A percentile compares a stretch with the other conserved stretches of the same genome.
These are phyloP conservation scores for Chloroceryle aenea DNA, from an alignment of 2,113 vertebrate genomes.

Conservation along the genomic window DNA sequence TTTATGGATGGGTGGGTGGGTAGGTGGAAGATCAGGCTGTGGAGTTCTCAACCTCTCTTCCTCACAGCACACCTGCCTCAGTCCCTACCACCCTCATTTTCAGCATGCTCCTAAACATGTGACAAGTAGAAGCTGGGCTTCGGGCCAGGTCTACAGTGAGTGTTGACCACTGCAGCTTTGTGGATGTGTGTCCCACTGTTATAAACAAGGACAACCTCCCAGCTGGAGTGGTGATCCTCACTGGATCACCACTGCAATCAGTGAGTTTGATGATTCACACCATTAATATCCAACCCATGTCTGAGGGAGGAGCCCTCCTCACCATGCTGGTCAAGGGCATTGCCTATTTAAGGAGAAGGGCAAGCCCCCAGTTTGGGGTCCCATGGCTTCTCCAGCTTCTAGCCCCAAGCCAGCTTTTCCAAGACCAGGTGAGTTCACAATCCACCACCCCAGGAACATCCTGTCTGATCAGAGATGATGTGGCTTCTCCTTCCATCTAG, in stretches of 20 bases:
- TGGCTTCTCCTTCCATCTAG: neutral
- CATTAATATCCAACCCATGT: neutral
- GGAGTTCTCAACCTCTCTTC: neutral
- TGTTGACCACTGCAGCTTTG: neutral
- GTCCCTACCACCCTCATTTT: neutral
- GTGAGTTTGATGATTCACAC: neutral
- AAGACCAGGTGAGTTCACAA: neutral
- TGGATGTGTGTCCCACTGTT: neutral
- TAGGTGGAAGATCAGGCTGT: neutral
- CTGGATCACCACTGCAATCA: neutral
- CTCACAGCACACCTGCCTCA: neutral
- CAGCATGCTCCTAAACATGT: neutral
- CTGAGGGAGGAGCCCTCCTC: neutral
- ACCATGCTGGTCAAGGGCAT: neutral
- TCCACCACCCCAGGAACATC: neutral
- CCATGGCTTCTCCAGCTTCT: neutral
- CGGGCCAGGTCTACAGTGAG: neutral
- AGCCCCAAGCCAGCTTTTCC: neutral
- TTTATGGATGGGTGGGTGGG: neutral
- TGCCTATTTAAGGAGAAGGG: neutral
- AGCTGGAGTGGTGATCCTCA: neutral
- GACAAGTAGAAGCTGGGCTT: neutral
- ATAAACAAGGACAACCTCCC: neutral
- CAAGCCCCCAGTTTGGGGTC: accelerated
- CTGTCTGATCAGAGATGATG: neutral